Percentiles rank a stretch among this genome's conserved stretches.
phyloP scores from a whole-genome alignment of 2,113 vertebrate genomes.

The Dromiciops gliroides region DNA sequence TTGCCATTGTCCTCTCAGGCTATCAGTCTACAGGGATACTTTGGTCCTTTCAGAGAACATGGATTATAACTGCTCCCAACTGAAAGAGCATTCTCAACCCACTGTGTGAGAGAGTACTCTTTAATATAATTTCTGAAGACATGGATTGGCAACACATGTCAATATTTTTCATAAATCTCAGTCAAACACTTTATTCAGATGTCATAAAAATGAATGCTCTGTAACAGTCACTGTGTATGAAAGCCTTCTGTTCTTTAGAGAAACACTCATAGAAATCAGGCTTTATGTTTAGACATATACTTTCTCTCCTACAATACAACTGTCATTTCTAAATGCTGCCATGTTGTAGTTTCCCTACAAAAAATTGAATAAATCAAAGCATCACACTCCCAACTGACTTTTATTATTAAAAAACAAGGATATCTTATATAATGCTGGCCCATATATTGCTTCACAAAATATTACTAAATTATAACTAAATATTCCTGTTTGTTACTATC shows the following conservation, averaged over 20 bases:
- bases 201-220: background rate
- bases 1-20: background rate
- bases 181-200: background rate
- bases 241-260: constrained; percentile 42
- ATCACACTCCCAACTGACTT: constrained; percentile 5
- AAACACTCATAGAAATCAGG: constrained; percentile 31
- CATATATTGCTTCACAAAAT: background rate
- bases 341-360: constrained; percentile 6
- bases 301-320: background rate
- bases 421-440: background rate
- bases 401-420: background rate
- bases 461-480: background rate
- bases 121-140: constrained; percentile 10
- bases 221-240: constrained; percentile 18
- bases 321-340: background rate
- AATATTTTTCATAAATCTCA: background rate
- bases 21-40: constrained; percentile 66
- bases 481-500: background rate
- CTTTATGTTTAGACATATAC: constrained; percentile 15
- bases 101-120: constrained; percentile 65
- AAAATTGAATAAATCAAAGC: background rate
- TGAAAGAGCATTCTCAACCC: constrained; percentile 77
- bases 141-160: background rate
- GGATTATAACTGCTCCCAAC: background rate
- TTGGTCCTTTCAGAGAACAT: constrained; percentile 84